These are phyloP conservation scores for Euwallacea fornicatus DNA, from an alignment of 1,140 invertebrate genomes.

Conservation along the genomic window DNA sequence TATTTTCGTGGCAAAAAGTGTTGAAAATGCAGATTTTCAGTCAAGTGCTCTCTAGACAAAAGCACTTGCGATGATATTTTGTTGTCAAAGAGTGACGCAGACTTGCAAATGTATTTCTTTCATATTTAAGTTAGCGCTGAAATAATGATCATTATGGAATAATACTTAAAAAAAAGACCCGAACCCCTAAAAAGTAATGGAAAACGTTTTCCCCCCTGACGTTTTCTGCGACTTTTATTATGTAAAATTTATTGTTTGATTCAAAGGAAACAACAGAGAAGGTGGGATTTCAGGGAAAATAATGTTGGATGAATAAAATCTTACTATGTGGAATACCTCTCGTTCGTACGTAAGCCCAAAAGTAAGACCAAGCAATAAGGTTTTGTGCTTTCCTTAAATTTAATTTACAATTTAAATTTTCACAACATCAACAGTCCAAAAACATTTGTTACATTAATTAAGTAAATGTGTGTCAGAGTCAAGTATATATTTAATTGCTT, in stretches of 20 bases:
- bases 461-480: background rate
- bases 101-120: background rate
- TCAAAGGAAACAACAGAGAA: background rate
- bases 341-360: background rate
- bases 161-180: background rate
- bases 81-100: background rate
- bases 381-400: background rate
- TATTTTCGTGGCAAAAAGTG: conserved; percentile 6
- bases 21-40: background rate
- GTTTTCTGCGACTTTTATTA: conserved; percentile 1
- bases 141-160: background rate
- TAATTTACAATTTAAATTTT: background rate
- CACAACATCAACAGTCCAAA: background rate
- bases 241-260: conserved; percentile 8
- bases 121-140: background rate
- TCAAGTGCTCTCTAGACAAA: background rate
- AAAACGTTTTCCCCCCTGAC: background rate
- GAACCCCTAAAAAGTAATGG: background rate
- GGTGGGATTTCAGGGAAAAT: background rate
- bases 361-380: background rate
- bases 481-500: conserved; percentile 2
- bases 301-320: background rate
- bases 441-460: background rate
- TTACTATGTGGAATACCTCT: background rate
- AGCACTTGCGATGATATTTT: background rate